Conservation (phyloP, 2,888 invertebrate species). For the Yponomeuta evonymella region DNA sequence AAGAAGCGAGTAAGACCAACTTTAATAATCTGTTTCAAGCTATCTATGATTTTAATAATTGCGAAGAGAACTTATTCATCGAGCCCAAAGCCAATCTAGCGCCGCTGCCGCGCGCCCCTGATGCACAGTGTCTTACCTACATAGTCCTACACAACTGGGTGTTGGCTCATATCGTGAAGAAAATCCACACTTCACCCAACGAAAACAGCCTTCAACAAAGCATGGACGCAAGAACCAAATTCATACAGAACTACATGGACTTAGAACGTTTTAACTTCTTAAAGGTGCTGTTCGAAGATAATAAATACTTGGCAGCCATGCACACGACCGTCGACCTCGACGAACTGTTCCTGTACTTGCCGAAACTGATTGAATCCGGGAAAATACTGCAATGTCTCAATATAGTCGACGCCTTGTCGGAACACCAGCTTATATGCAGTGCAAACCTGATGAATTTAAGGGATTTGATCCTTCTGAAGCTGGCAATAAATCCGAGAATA, state of each 20-base stretch:
- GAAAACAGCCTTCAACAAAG: conserved; percentile 64
- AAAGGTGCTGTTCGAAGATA: conserved; percentile 72
- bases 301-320: conserved; percentile 77
- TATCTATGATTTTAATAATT: conserved; percentile 62
- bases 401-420: conserved; percentile 76
- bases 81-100: conserved; percentile 64
- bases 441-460: conserved; percentile 72
- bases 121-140: conserved; percentile 76
- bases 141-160: conserved; percentile 81
- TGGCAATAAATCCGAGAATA: conserved; percentile 70
- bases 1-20: conserved; percentile 54
- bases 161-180: conserved; percentile 80
- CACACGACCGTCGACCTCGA: conserved; percentile 72
- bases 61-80: conserved; percentile 65
- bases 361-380: conserved; percentile 56
- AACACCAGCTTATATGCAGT: conserved; percentile 67
- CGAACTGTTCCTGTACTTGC: conserved; percentile 69
- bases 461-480: conserved; percentile 76
- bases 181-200: conserved; percentile 75
- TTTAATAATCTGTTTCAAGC: conserved; percentile 57
- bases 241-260: conserved; percentile 77
- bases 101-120: conserved; percentile 61
- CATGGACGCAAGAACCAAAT: conserved; percentile 75
- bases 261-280: conserved; percentile 71
- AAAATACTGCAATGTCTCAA: conserved; percentile 68